These are phyloP conservation scores for Psophia crepitans DNA, from an alignment of 2,113 vertebrate species.

Conservation along the genomic window DNA sequence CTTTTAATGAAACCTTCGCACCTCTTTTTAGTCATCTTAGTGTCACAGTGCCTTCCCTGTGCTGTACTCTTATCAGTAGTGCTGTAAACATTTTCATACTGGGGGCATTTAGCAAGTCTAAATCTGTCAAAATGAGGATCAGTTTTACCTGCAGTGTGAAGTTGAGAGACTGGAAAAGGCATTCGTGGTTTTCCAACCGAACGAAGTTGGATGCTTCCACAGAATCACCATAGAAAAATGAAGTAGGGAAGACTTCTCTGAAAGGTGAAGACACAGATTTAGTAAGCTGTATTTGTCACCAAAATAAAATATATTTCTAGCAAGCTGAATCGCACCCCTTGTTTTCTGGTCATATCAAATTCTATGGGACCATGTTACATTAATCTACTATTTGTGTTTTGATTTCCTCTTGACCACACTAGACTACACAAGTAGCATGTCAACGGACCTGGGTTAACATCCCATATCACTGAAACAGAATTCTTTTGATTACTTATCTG, in stretches of 20 bases:
- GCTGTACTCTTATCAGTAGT: background rate
- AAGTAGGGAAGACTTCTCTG: constrained; percentile 88
- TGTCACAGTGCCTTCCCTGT: background rate
- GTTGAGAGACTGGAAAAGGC: constrained; percentile 93
- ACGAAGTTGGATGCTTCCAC: constrained; percentile 84
- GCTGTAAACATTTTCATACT: background rate
- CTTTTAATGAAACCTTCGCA: background rate
- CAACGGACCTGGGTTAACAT: background rate
- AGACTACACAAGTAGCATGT: background rate
- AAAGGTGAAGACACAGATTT: constrained; percentile 22
- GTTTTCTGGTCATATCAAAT: background rate
- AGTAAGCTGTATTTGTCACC: background rate
- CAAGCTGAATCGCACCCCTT: background rate
- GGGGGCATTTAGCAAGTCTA: background rate
- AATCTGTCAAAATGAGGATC: background rate
- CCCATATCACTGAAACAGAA: background rate
- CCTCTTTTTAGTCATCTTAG: background rate
- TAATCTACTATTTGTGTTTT: background rate
- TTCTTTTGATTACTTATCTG: background rate
- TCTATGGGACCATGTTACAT: background rate
- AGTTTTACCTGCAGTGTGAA: constrained; percentile 90
- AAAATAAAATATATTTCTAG: background rate
- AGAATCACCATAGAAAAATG: constrained; percentile 92
- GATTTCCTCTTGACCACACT: background rate
- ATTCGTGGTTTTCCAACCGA: constrained; percentile 86